Evolutionary conservation across 92 coral and sea anemone species (phyloP).

Genomic region (Virgularia gustaviana): DNA sequence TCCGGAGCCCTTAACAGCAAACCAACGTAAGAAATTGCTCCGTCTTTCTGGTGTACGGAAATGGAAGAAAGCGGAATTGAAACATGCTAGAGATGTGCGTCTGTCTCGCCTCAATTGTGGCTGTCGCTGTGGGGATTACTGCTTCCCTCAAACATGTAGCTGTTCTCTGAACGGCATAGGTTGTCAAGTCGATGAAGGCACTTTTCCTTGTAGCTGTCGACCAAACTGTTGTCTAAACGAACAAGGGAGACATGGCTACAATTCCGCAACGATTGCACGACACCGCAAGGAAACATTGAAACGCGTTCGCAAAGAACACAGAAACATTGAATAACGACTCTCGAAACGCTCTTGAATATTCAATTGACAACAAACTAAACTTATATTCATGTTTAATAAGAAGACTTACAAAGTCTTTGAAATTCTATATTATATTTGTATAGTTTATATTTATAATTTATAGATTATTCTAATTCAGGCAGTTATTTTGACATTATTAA

Average conservation of each 20-base stretch:
- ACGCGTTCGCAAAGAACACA: too few relatives aligned
- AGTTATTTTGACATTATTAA: too few relatives aligned
- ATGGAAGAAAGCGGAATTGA: conserved; percentile 72
- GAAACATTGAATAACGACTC: too few relatives aligned
- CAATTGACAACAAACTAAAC: too few relatives aligned
- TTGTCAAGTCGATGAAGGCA: conserved; percentile 95
- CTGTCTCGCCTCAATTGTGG: conserved; percentile 89
- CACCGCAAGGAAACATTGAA: conserved; percentile 75
- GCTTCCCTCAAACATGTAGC: conserved; percentile 86
- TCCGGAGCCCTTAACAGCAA: conserved; percentile 67
- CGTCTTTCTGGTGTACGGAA: conserved; percentile 80
- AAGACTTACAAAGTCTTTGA: too few relatives aligned
- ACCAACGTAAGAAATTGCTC: conserved; percentile 64
- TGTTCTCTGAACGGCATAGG: conserved; percentile 89
- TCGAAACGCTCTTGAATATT: too few relatives aligned
- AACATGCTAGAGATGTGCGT: conserved; percentile 75
- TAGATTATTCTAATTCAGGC: too few relatives aligned
- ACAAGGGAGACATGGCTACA: conserved; percentile 84
- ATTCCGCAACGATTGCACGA: conserved; percentile 63
- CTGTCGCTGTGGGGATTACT: conserved; percentile 82
- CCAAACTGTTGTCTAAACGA: conserved; percentile 73
- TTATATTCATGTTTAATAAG: too few relatives aligned
- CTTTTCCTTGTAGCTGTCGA: conserved; percentile 91
- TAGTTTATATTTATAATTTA: too few relatives aligned
- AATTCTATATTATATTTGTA: too few relatives aligned